A percentile compares a stretch with the other conserved stretches of the same genome.
phyloP scores from a whole-genome alignment of 2,797 vertebrate species.

The Enteromius paludinosus region DNA sequence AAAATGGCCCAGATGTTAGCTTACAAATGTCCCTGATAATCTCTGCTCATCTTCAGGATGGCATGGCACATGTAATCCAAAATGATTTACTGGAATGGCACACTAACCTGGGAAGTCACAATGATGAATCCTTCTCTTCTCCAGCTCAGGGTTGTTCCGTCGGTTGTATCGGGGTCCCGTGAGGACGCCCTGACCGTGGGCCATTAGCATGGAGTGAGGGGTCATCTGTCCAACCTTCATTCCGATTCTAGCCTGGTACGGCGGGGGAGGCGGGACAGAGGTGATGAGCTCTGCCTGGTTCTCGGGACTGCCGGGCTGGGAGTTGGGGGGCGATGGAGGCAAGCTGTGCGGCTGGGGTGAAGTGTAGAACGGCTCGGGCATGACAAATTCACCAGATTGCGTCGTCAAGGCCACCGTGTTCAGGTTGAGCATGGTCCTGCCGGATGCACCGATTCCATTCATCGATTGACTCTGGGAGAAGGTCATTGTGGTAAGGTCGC shows the following conservation, averaged over 20 bases:
- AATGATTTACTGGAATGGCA: background rate
- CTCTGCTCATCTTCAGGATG: slow-evolving; percentile 8
- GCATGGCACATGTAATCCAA: background rate
- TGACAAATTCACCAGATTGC: slow-evolving; percentile 69
- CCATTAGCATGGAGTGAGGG: slow-evolving; percentile 76
- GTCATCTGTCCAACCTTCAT: slow-evolving; percentile 81
- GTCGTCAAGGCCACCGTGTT: slow-evolving; percentile 72
- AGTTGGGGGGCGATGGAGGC: slow-evolving; percentile 91
- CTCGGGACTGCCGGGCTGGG: slow-evolving; percentile 89
- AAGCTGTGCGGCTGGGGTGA: slow-evolving; percentile 81
- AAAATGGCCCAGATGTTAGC: slow-evolving; percentile 32
- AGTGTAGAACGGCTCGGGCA: slow-evolving; percentile 76
- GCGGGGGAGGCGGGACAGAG: slow-evolving; percentile 76
- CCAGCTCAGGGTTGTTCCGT: slow-evolving; percentile 91
- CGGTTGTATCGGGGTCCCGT: slow-evolving; percentile 90
- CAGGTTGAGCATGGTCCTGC: slow-evolving; percentile 82
- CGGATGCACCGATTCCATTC: slow-evolving; percentile 63
- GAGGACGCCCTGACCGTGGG: slow-evolving; percentile 83
- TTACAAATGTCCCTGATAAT: background rate
- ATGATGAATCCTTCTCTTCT: slow-evolving; percentile 92
- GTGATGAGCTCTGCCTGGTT: slow-evolving; percentile 83
- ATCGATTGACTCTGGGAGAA: slow-evolving; percentile 74
- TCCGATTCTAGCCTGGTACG: slow-evolving; percentile 80
- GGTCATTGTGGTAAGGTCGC: slow-evolving; percentile 77
- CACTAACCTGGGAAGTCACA: slow-evolving; percentile 85